Percentiles rank a stretch among this genome's conserved stretches.
Evolutionary conservation across 2,888 invertebrate genomes (phyloP).

Genomic region (Drosophila robusta): DNA sequence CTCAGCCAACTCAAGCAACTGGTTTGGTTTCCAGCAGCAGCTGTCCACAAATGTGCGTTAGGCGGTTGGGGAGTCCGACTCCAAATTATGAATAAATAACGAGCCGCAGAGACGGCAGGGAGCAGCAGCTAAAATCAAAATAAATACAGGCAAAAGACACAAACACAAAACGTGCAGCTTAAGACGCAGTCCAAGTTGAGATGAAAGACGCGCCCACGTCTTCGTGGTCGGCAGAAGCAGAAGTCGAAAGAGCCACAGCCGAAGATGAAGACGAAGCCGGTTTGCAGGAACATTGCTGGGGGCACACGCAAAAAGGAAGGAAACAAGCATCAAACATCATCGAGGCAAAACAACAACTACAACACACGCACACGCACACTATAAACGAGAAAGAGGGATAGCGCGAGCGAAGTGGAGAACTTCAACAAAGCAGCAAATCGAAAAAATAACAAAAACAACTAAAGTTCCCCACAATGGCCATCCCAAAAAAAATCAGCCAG

Average conservation of each 20-base stretch:
- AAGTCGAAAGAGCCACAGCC: conserved; percentile 17
- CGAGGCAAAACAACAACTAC: conserved; percentile 32
- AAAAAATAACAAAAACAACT: conserved; percentile 61
- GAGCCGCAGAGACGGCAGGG: conserved; percentile 36
- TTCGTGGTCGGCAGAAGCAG: conserved; percentile 21
- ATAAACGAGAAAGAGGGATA: conserved; percentile 14
- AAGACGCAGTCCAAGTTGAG: conserved; percentile 20
- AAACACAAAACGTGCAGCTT: conserved; percentile 30
- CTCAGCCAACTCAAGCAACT: conserved; percentile 49
- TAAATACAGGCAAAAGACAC: conserved; percentile 61
- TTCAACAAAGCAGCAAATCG: conserved; percentile 44
- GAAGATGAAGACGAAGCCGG: conserved; percentile 62
- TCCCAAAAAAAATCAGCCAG: conserved; percentile 13
- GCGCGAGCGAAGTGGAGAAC: conserved; percentile 41
- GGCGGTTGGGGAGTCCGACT: conserved; percentile 50
- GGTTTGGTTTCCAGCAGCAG: conserved; percentile 60
- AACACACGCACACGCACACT: conserved; percentile 3
- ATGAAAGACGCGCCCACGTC: conserved; percentile 49
- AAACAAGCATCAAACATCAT: conserved; percentile 75
- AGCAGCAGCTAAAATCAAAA: conserved; percentile 65
- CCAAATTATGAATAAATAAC: conserved; percentile 77
- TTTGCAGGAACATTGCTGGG: conserved; percentile 68
- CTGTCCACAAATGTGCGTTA: conserved; percentile 78
- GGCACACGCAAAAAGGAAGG: conserved; percentile 75
- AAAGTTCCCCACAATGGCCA: conserved; percentile 52